Conservation (phyloP, 2,888 invertebrate genomes). For the Drosophila setosimentum region DNA sequence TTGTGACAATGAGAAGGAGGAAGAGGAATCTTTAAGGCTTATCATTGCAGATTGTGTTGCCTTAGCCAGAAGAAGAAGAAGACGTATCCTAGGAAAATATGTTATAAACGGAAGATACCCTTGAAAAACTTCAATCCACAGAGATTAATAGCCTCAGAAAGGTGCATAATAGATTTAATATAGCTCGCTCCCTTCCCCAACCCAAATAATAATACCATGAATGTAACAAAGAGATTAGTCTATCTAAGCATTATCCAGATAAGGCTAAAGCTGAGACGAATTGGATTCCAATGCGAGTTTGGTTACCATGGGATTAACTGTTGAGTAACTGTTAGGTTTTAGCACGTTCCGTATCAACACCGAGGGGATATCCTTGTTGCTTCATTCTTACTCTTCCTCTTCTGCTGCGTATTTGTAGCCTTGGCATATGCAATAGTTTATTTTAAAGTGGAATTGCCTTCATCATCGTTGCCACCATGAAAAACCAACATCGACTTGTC, state of each 20-base stretch:
- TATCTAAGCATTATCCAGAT: background rate
- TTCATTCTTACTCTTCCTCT: background rate
- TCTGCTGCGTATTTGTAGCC: constrained; percentile 31
- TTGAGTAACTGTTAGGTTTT: background rate
- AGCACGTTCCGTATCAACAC: background rate
- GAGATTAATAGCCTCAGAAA: background rate
- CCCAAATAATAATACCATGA: background rate
- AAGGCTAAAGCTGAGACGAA: background rate
- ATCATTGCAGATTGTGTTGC: background rate
- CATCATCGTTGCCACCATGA: constrained; percentile 53
- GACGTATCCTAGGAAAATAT: background rate
- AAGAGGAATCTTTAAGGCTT: background rate
- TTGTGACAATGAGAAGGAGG: background rate
- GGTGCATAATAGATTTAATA: background rate
- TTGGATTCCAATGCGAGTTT: background rate
- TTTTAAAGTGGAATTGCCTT: constrained; percentile 49
- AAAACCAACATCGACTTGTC: constrained; percentile 50
- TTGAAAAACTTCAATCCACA: background rate
- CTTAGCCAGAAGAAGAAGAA: background rate
- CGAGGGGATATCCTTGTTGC: too few species aligned
- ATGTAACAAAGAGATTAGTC: background rate
- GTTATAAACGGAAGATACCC: background rate
- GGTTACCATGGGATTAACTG: background rate
- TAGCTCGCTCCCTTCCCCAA: background rate
- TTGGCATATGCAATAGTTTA: constrained; percentile 59